These are phyloP conservation scores for Hypsibius dujardini DNA, from an alignment of 1,140 invertebrate genomes.

Conservation along the genomic window DNA sequence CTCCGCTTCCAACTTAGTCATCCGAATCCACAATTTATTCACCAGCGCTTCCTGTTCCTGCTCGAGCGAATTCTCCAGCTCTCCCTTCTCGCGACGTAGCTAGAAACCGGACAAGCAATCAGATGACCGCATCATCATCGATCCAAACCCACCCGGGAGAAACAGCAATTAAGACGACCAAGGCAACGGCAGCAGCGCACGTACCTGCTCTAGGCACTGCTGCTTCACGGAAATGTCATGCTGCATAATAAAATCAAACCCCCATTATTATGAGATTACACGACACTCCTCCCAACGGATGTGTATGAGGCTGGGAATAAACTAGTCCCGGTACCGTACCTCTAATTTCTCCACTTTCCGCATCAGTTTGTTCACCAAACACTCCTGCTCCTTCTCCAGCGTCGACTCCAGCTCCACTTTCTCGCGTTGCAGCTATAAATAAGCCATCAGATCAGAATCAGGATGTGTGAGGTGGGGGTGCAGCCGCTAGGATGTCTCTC, in stretches of 20 bases:
- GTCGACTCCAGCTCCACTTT: slow-evolving; percentile 84
- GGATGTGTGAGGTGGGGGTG: no score
- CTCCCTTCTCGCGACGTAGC: slow-evolving; percentile 80
- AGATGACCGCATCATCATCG: slow-evolving; percentile 6
- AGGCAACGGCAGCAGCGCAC: not conserved
- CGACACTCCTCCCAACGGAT: no score
- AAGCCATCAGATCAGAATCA: slow-evolving; percentile 5
- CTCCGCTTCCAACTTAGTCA: slow-evolving; percentile 92
- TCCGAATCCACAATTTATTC: slow-evolving; percentile 90
- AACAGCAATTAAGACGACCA: not conserved
- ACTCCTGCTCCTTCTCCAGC: slow-evolving; percentile 90
- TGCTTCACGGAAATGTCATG: slow-evolving; percentile 84
- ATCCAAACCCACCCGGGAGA: slow-evolving; percentile 16
- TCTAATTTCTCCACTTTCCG: slow-evolving; percentile 93
- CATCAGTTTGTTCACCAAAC: slow-evolving; percentile 91
- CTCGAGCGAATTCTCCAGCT: slow-evolving; percentile 88
- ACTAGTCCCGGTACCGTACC: no score
- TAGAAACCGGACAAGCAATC: no score
- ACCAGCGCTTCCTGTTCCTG: slow-evolving; percentile 95
- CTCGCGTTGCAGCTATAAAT: slow-evolving; percentile 53
- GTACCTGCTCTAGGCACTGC: slow-evolving; percentile 62
- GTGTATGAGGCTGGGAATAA: no score
- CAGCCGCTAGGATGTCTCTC: no score
- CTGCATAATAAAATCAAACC: slow-evolving; percentile 92
- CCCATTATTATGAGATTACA: slow-evolving; percentile 91